Conservation (phyloP, 2,888 invertebrate species). For the Andrena marginata region DNA sequence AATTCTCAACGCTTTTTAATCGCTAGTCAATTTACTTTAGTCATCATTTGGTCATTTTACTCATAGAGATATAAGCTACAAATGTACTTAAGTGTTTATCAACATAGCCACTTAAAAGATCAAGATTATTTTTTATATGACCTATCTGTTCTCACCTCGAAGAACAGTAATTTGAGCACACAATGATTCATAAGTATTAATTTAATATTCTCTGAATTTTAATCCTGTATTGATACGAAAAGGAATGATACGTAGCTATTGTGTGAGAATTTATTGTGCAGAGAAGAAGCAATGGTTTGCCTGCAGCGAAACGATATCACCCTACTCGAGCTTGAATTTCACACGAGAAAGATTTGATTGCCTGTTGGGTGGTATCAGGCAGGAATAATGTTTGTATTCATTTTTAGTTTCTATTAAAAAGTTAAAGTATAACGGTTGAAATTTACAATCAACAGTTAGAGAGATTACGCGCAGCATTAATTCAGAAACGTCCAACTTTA, state of each 20-base stretch:
- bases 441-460: slow-evolving; percentile 5
- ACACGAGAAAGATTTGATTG: neutral
- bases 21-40: too few species aligned
- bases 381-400: neutral
- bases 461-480: slow-evolving; percentile 11
- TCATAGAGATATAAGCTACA: too few species aligned
- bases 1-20: too few species aligned
- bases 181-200: too few species aligned
- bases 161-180: too few species aligned
- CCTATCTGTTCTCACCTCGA: too few species aligned
- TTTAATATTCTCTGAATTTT: neutral
- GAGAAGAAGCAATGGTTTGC: neutral
- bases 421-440: neutral
- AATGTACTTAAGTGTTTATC: too few species aligned
- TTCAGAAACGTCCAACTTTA: slow-evolving; percentile 12
- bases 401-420: neutral
- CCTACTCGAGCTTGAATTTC: neutral
- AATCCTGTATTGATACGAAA: neutral
- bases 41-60: too few species aligned
- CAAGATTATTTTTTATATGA: too few species aligned
- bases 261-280: neutral
- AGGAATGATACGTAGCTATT: neutral
- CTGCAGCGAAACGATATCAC: neutral
- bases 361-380: slow-evolving; percentile 3
- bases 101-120: too few species aligned